Evolutionary conservation across 2,113 vertebrate species (phyloP), one percentile per base, ranked within the genome.

Genomic region (Pelodiscus sinensis): DNA sequence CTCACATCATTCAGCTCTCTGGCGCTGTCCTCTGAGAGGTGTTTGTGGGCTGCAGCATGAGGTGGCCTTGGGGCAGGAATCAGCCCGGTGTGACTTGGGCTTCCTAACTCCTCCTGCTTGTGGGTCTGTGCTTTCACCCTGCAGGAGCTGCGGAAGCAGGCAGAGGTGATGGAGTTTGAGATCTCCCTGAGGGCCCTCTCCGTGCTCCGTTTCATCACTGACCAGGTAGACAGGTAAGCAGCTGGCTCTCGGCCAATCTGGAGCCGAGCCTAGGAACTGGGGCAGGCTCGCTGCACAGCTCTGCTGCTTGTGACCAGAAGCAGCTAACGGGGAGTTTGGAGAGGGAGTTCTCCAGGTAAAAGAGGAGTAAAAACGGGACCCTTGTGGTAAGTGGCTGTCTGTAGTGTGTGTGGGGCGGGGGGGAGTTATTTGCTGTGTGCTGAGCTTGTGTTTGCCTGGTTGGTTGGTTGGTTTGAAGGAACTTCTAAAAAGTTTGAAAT

Each of bases 101-200:
- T 95, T 96, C 79, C 62, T 85, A 57, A 44, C 44, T 44, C 44
- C 44, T 44, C 44, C 44, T 87, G 81, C 27, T 87, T 89, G 86
- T 81, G 57, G 0, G 57, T 58, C 77, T 94, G 56, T 65, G 27
- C n/a, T 87, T 84, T 27, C 68, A 16, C 35, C 18, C 90, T 38
- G 15, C 96, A 99, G 99, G 99, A 99, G 91, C 95, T 99, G 84
- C 98, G 98, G 97, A 97, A 95, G 57, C 99, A 99, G 94, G 98
- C 97, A 0, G 97, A 98, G 80, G 65, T 84, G 0, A 97, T 99
- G 98, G 99, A 99, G 94, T 99, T 99, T 98, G 98, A 99, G 90
- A 99, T 99, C 80, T 97, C 99, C 9, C 95, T 99, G 91, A 99
- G 99, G 97, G 98, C 99, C 3, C 93, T 99, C 16, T 98, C 99